Base-by-base conservation (phyloP, 2,888 invertebrate genomes). In the Hipparchia semele region DNA sequence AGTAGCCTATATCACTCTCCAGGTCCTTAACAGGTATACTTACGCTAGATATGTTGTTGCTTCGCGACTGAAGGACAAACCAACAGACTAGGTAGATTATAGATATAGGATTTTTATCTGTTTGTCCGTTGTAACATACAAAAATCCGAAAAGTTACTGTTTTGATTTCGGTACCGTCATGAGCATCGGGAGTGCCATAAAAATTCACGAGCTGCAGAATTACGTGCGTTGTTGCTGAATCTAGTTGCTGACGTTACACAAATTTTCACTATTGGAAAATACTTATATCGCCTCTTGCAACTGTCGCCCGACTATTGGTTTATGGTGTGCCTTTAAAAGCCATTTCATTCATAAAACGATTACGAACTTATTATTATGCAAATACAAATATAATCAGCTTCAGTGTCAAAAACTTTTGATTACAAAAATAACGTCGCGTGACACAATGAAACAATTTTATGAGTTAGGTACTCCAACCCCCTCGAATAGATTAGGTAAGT, bases 401-500 rank as follows among this genome's bases (percentile, higher is more conserved):
- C 58, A 23, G 53, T 33, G 67, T 67, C 71, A 67, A 13, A 61
- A 60, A 46, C n/a, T 39, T 2, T 51, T 68, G 51, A 68, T 68
- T 51, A 68, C 56, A 62, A 51, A 49, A 13, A 49, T 65, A 58
- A 59, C 60, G 4, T 65, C 60, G 70, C 61, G 69, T 60, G 54
- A 68, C 58, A 59, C 51, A 45, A 39, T 58, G 23, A 60, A 60
- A 39, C 33, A 60, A 60, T 60, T 60, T 60, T 60, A 65, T 68
- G 8, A 7, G 13, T 13, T 13, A 6, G 60, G 60, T 61, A 73
- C 60, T 70, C 73, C 66, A 72, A 65, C 66, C 61, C 66, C 70
- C 54, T 8, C 33, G 59, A 70, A 73, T 58, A 64, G 72, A 72
- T 72, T 72, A 68, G 51, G 68, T 72, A 51, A 23, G 68, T 58